A percentile compares a stretch with the other conserved stretches of the same genome.
These are phyloP conservation scores for Meriones psammophilus DNA, from an alignment of 2,797 vertebrate species.

Conservation along the genomic window DNA sequence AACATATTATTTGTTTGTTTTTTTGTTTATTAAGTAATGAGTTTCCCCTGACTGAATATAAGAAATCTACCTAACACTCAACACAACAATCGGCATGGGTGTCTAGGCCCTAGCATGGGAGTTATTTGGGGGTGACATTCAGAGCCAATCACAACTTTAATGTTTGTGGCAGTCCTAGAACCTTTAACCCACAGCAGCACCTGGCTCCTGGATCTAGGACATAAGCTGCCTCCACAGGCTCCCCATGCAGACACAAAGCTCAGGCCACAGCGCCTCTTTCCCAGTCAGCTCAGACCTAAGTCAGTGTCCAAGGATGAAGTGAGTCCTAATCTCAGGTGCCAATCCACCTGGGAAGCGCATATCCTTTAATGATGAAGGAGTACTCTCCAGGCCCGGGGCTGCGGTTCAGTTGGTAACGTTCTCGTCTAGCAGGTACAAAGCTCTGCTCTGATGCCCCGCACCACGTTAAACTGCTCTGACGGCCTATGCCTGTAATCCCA, in stretches of 20 bases:
- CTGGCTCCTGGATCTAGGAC: neutral
- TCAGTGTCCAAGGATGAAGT: neutral
- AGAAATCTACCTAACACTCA: neutral
- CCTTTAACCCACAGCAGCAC: neutral
- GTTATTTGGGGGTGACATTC: neutral
- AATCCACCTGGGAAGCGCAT: neutral
- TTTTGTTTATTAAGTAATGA: neutral
- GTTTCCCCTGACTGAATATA: too few species aligned
- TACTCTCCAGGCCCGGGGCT: neutral
- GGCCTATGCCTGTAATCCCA: neutral
- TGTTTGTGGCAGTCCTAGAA: neutral
- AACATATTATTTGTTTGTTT: neutral
- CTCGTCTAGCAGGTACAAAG: neutral
- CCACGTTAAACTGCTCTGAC: neutral
- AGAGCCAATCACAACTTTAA: neutral
- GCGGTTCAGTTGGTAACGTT: neutral
- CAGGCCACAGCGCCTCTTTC: neutral
- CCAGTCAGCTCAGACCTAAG: accelerated
- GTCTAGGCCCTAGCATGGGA: neutral
- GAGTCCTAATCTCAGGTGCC: neutral
- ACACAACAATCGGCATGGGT: too few species aligned
- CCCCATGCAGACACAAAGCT: neutral
- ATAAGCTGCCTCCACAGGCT: neutral
- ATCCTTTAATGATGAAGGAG: neutral
- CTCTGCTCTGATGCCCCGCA: too few species aligned